These are phyloP conservation scores for Tapirus indicus DNA, from an alignment of 2,797 vertebrate species.

Conservation along the genomic window DNA sequence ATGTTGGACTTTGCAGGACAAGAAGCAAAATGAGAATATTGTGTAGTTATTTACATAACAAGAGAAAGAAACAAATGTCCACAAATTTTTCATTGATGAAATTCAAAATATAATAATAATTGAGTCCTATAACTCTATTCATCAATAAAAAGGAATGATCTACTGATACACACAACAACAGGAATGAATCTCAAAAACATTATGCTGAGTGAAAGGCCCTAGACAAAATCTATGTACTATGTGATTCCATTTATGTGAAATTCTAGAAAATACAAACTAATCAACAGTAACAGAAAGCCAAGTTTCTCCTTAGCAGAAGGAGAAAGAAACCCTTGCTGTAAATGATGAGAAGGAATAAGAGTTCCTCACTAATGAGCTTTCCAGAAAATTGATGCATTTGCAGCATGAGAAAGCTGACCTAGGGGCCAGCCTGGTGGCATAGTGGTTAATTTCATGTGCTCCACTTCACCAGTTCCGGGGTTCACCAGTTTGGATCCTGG, in stretches of 20 bases:
- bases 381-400: constrained; percentile 72
- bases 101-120: constrained; percentile 13
- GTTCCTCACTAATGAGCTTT: constrained; percentile 94
- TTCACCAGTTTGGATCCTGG: too few species aligned
- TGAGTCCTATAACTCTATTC: neutral
- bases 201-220: neutral
- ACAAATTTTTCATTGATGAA: constrained; percentile 12
- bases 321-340: constrained; percentile 96
- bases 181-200: neutral
- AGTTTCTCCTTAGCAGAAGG: constrained; percentile 92
- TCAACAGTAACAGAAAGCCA: neutral
- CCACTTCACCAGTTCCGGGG: too few species aligned
- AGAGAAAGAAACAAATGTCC: neutral
- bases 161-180: neutral
- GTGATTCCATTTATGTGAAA: neutral
- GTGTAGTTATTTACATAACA: neutral
- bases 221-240: neutral
- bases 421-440: constrained; percentile 62
- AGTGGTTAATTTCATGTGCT: too few species aligned
- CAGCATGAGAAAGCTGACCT: constrained; percentile 96
- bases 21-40: constrained; percentile 42
- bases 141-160: neutral
- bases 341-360: constrained; percentile 98
- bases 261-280: neutral
- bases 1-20: constrained; percentile 17